phyloP scores from a whole-genome alignment of 2,113 vertebrate species.

The Rhabdomys dilectus region DNA sequence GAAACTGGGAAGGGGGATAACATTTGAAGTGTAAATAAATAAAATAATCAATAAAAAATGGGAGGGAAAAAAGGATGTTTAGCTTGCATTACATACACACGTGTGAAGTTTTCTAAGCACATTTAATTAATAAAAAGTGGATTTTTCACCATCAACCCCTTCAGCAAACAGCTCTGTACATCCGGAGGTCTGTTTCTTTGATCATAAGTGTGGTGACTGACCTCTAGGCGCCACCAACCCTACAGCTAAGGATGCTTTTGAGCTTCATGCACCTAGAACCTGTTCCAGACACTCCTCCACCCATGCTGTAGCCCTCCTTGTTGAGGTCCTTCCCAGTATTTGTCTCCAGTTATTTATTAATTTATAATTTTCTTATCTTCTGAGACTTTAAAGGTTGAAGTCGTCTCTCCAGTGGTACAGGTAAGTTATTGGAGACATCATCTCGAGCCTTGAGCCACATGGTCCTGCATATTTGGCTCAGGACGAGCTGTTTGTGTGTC shows the following conservation, averaged over 20 bases:
- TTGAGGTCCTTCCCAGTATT: background rate
- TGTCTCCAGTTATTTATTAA: too few species aligned
- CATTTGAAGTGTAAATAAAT: too few species aligned
- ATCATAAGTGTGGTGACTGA: background rate
- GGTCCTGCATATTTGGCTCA: background rate
- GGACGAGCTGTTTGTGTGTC: background rate
- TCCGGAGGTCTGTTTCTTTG: background rate
- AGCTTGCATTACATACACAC: background rate
- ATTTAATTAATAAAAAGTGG: background rate
- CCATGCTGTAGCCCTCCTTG: fast-evolving
- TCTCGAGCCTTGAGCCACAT: background rate
- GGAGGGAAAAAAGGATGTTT: background rate
- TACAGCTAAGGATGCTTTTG: background rate
- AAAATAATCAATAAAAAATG: too few species aligned
- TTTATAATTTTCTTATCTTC: background rate
- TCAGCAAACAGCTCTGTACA: background rate
- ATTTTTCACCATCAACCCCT: background rate
- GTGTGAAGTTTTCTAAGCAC: background rate
- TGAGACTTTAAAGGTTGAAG: background rate
- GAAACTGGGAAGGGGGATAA: too few species aligned
- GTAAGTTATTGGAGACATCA: background rate
- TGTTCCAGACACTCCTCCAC: background rate
- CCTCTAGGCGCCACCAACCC: background rate
- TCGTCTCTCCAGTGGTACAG: fast-evolving
- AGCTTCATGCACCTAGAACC: background rate